phyloP scores from a whole-genome alignment of 2,888 invertebrate genomes.

The Antheraea yamamai region DNA sequence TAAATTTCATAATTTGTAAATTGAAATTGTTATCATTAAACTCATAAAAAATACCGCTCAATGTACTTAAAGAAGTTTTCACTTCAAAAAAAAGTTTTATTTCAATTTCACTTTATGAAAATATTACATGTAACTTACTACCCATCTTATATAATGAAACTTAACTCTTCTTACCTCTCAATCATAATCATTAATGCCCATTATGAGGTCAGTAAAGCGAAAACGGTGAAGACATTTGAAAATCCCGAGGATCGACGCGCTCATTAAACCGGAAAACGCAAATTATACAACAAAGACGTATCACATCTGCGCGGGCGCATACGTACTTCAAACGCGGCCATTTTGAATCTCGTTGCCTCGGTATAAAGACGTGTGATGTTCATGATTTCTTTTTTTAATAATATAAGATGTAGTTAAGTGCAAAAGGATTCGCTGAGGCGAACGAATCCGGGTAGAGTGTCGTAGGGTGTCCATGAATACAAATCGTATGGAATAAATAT shows the following conservation, averaged over 20 bases:
- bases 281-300: constrained; percentile 80
- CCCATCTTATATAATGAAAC: not conserved
- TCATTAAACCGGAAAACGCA: constrained; percentile 78
- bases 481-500: not conserved
- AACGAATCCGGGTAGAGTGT: constrained; percentile 62
- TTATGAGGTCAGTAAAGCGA: constrained; percentile 36
- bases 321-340: constrained; percentile 36
- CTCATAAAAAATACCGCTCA: no score
- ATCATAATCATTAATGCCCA: not conserved
- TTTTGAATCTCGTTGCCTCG: constrained; percentile 39
- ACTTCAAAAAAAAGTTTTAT: no score
- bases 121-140: no score
- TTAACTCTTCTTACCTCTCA: not conserved
- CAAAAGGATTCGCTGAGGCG: constrained; percentile 69
- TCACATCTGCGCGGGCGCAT: constrained; percentile 74
- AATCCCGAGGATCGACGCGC: constrained; percentile 55
- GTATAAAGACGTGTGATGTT: constrained; percentile 34
- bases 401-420: constrained; percentile 77
- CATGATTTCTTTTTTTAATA: constrained; percentile 55
- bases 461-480: constrained; percentile 49
- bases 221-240: constrained; percentile 23
- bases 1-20: no score
- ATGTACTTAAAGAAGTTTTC: no score
- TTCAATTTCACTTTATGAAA: not conserved
- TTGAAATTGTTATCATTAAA: no score